Evolutionary conservation across 2,797 vertebrate species (phyloP).

Genomic region (Hippoglossus hippoglossus): DNA sequence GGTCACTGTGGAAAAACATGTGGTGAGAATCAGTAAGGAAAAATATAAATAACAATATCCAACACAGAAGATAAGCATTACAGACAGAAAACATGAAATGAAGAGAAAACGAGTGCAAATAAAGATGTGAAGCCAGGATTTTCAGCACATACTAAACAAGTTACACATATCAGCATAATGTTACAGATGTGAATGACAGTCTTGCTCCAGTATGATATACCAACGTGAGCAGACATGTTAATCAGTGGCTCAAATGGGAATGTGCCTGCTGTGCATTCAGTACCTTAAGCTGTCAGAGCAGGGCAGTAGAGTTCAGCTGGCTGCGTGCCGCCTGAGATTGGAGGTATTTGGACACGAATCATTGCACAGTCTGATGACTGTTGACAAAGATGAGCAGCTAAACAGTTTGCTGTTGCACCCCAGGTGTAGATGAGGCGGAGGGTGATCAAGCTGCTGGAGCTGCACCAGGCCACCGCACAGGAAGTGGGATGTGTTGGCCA

Average conservation of each 20-base stretch:
- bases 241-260: background rate
- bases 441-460: slow-evolving; percentile 2
- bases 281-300: slow-evolving; percentile 50
- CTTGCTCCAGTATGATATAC: background rate
- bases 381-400: slow-evolving; percentile 29
- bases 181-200: slow-evolving; percentile 2
- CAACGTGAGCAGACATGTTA: background rate
- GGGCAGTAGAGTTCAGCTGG: slow-evolving; percentile 58
- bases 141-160: background rate
- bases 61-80: background rate
- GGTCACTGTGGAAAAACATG: no score
- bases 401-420: slow-evolving; percentile 20
- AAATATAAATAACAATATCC: no score
- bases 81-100: background rate
- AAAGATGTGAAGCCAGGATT: background rate
- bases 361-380: slow-evolving; percentile 29
- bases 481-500: background rate
- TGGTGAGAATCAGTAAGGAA: no score
- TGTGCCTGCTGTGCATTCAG: slow-evolving; percentile 3
- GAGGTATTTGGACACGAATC: slow-evolving; percentile 17
- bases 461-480: background rate
- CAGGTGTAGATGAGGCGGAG: slow-evolving; percentile 7
- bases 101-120: background rate
- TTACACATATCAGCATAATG: background rate
- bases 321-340: slow-evolving; percentile 15